Evolutionary conservation across 2,113 vertebrate genomes (phyloP).

Genomic region (Ascaphus truei): DNA sequence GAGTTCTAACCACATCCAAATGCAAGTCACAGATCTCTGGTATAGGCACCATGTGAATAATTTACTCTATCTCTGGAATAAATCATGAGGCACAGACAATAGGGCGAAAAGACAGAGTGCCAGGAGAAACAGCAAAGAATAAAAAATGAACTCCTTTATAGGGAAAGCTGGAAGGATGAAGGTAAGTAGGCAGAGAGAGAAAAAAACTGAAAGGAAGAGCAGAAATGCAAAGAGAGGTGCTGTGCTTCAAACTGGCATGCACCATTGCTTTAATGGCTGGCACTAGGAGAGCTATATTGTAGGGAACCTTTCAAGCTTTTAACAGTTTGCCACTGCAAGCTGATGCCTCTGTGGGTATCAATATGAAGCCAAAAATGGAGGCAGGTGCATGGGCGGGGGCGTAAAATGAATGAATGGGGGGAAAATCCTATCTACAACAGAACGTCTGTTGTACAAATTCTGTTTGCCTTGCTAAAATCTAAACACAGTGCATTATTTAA

Average conservation of each 20-base stretch:
- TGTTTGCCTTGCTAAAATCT: constrained; percentile 59
- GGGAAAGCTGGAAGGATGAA: neutral
- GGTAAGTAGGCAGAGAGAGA: neutral
- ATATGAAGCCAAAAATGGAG: constrained; percentile 70
- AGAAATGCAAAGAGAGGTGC: constrained; percentile 29
- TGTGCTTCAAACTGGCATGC: constrained; percentile 58
- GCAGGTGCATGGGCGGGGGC: constrained; percentile 66
- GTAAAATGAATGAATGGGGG: constrained; percentile 24
- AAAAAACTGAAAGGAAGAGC: neutral
- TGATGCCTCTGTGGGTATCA: constrained; percentile 66
- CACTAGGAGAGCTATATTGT: constrained; percentile 63
- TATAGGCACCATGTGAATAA: neutral
- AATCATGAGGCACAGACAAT: neutral
- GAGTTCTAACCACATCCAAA: neutral
- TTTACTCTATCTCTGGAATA: neutral
- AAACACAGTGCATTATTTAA: constrained; percentile 67
- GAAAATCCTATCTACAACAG: constrained; percentile 53
- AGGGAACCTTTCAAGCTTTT: constrained; percentile 60
- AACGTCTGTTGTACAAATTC: constrained; percentile 65
- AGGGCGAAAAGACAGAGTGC: neutral
- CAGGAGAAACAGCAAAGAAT: neutral
- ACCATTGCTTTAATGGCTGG: constrained; percentile 67
- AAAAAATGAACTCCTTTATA: neutral
- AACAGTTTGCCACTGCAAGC: constrained; percentile 66
- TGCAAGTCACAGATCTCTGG: neutral